phyloP scores from a whole-genome alignment of 2,113 vertebrate genomes.

The Antechinus stuartii region DNA sequence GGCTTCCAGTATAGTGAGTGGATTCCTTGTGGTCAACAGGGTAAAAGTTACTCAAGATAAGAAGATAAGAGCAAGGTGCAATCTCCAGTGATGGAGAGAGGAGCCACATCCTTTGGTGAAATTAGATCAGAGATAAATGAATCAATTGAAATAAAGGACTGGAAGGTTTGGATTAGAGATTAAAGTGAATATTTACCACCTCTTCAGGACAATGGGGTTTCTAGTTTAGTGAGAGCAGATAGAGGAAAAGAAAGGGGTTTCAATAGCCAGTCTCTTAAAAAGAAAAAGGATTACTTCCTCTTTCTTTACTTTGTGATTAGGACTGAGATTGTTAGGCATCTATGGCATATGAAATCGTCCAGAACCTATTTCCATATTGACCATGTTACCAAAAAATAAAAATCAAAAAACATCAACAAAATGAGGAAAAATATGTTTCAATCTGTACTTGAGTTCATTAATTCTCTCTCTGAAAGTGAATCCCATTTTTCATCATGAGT shows the following conservation, averaged over 20 bases:
- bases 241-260: conserved; percentile 1
- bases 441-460: neutral
- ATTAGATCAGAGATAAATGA: too few relatives aligned
- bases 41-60: too few relatives aligned
- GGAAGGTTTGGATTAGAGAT: too few relatives aligned
- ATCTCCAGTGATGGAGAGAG: too few relatives aligned
- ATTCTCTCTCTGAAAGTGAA: neutral
- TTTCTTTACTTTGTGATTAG: conserved; percentile 22
- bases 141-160: too few relatives aligned
- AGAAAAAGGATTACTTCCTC: conserved; percentile 8
- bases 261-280: neutral
- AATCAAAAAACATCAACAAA: neutral
- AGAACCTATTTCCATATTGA: neutral
- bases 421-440: neutral
- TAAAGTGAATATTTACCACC: too few relatives aligned
- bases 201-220: neutral
- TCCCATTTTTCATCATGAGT: neutral
- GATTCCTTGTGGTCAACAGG: too few relatives aligned
- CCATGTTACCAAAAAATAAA: neutral
- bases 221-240: accelerated
- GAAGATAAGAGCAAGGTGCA: too few relatives aligned
- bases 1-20: too few relatives aligned
- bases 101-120: too few relatives aligned
- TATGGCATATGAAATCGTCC: neutral
- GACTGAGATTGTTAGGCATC: conserved; percentile 13